Conservation (phyloP, 2,797 vertebrate species). For the Poecilia wingei region DNA sequence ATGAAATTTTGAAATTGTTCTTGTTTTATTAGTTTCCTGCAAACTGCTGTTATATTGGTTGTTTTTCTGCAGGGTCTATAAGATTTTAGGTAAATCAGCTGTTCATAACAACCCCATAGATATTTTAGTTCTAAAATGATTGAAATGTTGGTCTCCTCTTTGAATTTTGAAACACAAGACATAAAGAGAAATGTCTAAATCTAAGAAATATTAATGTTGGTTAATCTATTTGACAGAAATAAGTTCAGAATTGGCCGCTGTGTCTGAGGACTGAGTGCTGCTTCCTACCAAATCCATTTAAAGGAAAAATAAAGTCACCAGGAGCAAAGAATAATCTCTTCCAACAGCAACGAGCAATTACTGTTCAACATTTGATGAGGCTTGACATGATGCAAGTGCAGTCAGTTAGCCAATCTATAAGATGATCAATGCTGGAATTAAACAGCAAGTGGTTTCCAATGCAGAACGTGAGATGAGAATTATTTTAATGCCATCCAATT, state of each 20-base stretch:
- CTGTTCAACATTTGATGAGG: constrained; percentile 4
- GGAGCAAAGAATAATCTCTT: constrained; percentile 10
- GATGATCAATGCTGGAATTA: constrained; percentile 18
- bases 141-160: background rate
- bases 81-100: background rate
- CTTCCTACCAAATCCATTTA: constrained; percentile 3
- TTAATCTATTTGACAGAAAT: constrained; percentile 3
- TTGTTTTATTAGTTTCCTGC: background rate
- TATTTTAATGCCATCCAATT: constrained; percentile 6
- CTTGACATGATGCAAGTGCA: constrained; percentile 1
- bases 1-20: background rate
- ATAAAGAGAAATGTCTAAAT: background rate
- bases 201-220: background rate
- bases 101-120: background rate
- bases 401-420: constrained; percentile 14
- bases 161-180: background rate
- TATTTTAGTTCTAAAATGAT: background rate
- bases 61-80: background rate
- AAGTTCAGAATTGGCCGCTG: background rate
- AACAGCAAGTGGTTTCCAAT: constrained; percentile 11
- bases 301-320: background rate
- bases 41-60: background rate
- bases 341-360: background rate
- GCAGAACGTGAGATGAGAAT: background rate
- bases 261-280: constrained; percentile 19